These are phyloP conservation scores for Limnephilus auricula DNA, from an alignment of 2,888 invertebrate species.

Conservation along the genomic window DNA sequence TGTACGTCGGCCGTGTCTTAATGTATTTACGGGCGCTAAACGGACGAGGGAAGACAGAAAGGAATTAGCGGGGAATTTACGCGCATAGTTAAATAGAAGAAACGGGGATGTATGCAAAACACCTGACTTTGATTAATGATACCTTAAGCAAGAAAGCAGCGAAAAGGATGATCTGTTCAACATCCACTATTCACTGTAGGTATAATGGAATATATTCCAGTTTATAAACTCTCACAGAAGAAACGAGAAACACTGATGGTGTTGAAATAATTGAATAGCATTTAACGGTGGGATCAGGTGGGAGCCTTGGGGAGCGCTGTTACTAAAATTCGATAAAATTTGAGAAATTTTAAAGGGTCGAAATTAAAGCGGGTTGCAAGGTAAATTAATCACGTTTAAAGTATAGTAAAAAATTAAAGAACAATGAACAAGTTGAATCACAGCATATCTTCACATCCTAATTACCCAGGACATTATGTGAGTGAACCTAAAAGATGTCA, in stretches of 20 bases:
- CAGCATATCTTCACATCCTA: neutral
- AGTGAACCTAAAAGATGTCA: constrained; percentile 17
- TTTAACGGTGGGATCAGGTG: neutral
- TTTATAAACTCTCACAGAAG: neutral
- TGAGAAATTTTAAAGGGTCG: neutral
- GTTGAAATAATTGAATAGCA: neutral
- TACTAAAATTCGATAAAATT: neutral
- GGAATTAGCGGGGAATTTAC: constrained; percentile 46
- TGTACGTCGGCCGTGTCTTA: constrained; percentile 52
- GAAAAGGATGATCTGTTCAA: neutral
- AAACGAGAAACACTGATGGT: neutral
- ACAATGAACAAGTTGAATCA: neutral
- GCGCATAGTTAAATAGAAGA: constrained; percentile 43
- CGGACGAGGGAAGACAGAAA: constrained; percentile 45
- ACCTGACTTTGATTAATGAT: constrained; percentile 46
- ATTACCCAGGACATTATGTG: neutral
- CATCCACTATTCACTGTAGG: neutral
- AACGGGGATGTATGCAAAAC: constrained; percentile 31
- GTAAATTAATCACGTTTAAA: neutral
- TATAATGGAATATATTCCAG: neutral
- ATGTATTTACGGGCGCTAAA: constrained; percentile 51
- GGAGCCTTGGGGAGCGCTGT: neutral
- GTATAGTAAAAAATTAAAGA: neutral
- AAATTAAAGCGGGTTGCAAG: neutral
- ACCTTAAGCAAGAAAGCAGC: neutral